Base-by-base conservation (phyloP, 1,140 invertebrate genomes). In the Apis laboriosa region DNA sequence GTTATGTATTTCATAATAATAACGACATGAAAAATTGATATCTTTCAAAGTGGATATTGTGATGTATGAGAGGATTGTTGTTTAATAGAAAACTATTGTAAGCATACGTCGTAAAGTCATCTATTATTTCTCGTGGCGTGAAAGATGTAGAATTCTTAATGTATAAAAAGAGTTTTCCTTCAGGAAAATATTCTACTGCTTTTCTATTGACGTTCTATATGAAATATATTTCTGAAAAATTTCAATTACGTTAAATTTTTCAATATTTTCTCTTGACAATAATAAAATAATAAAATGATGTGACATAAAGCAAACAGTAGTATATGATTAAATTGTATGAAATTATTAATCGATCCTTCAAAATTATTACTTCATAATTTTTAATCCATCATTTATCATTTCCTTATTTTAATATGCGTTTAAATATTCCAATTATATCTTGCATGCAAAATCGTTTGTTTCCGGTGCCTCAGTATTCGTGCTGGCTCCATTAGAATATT, bases 401-500 rank as follows among this genome's bases (percentile, higher is more conserved):
- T 43, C 11, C 21, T 21, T 28, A 9, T 13, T 43, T 17, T 43
- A 61, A 49, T 9, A 43, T n/a, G 24, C 2, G 11, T 75, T 51
- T 24, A 49, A 61, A 60, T 49, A 60, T 63, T 75, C 24, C 5
- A 49, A 75, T 28, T 51, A 60, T 8, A 75, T 19, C 1, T 51
- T 28, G 43, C 58, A 24, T 15, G n/a, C n/a, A 28, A 12, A 61
- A 43, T 19, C 34, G 12, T 63, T 75, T 43, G 24, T 28, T 17
- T 49, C 7, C n/a, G 58, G 3, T 8, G 7, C 1, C 9, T 11
- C 17, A 17, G 21, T 34, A 15, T 17, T 56, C 28, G 55, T 61
- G 56, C 34, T 19, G 34, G 56, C 74, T 55, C 49, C 49, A 34
- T 77, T 67, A 67, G 63, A 56, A 77, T 56, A 77, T 67, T 77